phyloP scores from a whole-genome alignment of 2,888 invertebrate species.

The Chelonus formosanus region DNA sequence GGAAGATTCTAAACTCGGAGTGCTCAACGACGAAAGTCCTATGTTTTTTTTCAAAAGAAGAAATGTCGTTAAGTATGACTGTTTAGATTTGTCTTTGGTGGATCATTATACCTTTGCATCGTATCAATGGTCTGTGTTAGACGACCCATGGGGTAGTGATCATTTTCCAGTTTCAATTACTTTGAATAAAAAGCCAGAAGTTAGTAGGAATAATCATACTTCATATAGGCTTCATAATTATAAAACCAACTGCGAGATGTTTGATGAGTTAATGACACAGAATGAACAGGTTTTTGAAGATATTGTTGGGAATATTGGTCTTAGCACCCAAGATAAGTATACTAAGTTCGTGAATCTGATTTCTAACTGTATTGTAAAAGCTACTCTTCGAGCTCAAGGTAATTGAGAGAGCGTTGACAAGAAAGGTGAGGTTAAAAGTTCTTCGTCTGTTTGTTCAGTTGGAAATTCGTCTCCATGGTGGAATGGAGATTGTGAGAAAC shows the following conservation, averaged over 20 bases:
- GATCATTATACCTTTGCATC: conserved; percentile 3
- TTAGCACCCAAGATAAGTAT: conserved; percentile 13
- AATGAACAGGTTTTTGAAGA: neutral
- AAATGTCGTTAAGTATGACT: neutral
- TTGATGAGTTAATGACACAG: conserved; percentile 1
- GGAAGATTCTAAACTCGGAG: neutral
- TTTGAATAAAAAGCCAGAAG: too few species aligned
- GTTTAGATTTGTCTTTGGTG: conserved; percentile 17
- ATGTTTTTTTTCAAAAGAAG: conserved; percentile 7
- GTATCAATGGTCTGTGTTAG: conserved; percentile 15
- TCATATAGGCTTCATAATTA: conserved; percentile 5
- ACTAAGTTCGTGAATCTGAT: neutral
- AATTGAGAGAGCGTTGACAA: neutral
- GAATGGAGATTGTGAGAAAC: conserved; percentile 24
- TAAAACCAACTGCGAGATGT: conserved; percentile 18
- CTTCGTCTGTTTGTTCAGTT: too few species aligned
- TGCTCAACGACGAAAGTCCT: conserved; percentile 9
- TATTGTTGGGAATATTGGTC: neutral
- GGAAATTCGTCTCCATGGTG: conserved; percentile 27
- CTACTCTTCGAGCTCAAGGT: conserved; percentile 1
- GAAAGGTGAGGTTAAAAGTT: too few species aligned
- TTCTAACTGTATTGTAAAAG: conserved; percentile 9
- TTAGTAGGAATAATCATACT: too few species aligned
- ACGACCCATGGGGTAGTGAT: conserved; percentile 27
- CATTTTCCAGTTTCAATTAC: conserved; percentile 12